Percentiles rank a stretch among this genome's conserved stretches.
Conservation (phyloP, 2,888 invertebrate genomes). For the Agrotis segetum region DNA sequence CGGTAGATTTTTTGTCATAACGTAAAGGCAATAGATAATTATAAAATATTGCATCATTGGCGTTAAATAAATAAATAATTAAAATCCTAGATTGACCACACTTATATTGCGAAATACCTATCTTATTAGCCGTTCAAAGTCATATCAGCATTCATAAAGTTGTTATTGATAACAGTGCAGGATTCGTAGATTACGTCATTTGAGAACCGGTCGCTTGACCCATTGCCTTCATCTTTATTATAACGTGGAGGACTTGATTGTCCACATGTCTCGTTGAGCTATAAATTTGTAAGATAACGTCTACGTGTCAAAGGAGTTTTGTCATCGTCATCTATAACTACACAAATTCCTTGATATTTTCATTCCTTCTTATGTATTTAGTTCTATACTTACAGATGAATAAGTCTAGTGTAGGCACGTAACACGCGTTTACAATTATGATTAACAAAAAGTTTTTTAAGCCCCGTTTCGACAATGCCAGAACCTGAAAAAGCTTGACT, state of each 20-base stretch:
- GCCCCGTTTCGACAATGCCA: too few species aligned
- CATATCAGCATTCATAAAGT: constrained; percentile 1
- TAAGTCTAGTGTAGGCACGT: too few species aligned
- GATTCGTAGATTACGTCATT: constrained; percentile 47
- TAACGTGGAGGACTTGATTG: constrained; percentile 27
- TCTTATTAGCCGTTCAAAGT: not conserved
- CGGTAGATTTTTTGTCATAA: too few species aligned
- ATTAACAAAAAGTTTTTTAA: too few species aligned
- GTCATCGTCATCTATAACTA: constrained; percentile 2
- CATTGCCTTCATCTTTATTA: constrained; percentile 36
- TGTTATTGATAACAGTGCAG: constrained; percentile 32
- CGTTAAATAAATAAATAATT: not conserved
- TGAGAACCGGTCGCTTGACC: constrained; percentile 56
- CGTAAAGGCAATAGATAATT: not conserved
- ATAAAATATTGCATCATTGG: not conserved
- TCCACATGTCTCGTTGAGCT: constrained; percentile 1
- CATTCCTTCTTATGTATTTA: not conserved
- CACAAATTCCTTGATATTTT: not conserved
- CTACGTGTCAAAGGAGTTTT: constrained; percentile 3
- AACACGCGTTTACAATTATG: too few species aligned
- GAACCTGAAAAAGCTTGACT: too few species aligned
- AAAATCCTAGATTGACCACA: not conserved
- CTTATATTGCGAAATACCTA: constrained; percentile 4
- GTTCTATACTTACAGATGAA: too few species aligned
- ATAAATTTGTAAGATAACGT: constrained; percentile 15